Base-by-base conservation (phyloP, 2,113 vertebrate species). In the Corythoichthys haematopterus region DNA sequence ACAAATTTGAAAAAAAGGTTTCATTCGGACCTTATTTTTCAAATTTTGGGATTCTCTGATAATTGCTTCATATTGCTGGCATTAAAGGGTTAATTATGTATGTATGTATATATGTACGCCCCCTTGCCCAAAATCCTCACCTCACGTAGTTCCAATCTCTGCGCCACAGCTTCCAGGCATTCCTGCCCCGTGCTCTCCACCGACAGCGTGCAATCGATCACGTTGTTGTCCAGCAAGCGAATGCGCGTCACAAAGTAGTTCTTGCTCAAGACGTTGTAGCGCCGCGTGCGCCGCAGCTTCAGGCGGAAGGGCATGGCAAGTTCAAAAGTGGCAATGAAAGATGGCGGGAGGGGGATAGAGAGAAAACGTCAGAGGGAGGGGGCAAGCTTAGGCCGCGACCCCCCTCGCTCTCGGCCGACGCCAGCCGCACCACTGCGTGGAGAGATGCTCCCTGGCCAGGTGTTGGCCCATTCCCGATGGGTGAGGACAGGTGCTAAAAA, bases 191-290 rank as follows among this genome's bases (percentile, higher is more conserved):
- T 99, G 82, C 96, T 96, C 76, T 99, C 97, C 90, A 98, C 94
- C 0, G 95, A 96, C 77, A 98, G 91, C 0, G 96, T 99, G 82
- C 94, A 98, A 83, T 99, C 96, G 3, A 99, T 97, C 62, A 94
- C 93, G 9, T 83, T 94, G 92, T 63, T 92, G 91, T 98, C 94
- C 91, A 99, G 78, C 79, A 97, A 92, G 69, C 93, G 93, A 77
- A 99, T 98, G 66, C 94, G 90, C 0, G 94, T 98, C 86, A 98
- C 95, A 45, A 98, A 98, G 87, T 94, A 98, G 88, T 98, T 99
- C 91, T 98, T 99, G 92, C 94, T 98, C 77, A 97, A 79, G 80
- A 99, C 97, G 0, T 97, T 98, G 90, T 99, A 99, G 87, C 96
- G 95, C 79, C 96, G 87, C 2, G 95, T 96, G 72, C 96, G 94